Evolutionary conservation across 2,113 vertebrate genomes (phyloP).

Genomic region (Nipponia nippon): DNA sequence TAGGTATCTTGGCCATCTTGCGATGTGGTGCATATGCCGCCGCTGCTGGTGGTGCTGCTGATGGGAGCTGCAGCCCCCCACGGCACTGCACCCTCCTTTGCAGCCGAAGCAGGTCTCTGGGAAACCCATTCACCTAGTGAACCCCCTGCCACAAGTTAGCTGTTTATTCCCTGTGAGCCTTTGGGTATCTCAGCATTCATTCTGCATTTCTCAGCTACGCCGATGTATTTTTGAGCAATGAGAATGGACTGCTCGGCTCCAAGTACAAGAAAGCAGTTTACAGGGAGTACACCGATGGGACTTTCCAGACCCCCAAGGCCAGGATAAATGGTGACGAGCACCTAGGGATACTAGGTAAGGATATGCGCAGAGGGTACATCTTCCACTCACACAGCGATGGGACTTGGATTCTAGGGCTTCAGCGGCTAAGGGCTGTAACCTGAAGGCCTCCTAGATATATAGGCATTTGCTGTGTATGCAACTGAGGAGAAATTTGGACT

Average conservation of each 20-base stretch:
- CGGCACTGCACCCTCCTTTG: rapidly evolving
- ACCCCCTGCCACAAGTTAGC: neutral
- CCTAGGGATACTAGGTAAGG: conserved; percentile 76
- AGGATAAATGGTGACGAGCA: conserved; percentile 64
- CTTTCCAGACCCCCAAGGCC: conserved; percentile 63
- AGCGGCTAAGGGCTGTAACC: neutral
- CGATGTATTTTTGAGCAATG: conserved; percentile 68
- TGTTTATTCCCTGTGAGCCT: neutral
- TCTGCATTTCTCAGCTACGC: conserved; percentile 68
- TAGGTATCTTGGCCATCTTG: neutral
- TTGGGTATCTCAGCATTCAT: neutral
- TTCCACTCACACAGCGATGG: neutral
- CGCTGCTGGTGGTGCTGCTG: neutral
- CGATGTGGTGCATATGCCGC: rapidly evolving
- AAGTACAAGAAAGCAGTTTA: conserved; percentile 78
- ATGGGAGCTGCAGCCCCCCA: rapidly evolving
- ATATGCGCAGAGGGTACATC: neutral
- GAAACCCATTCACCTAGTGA: neutral
- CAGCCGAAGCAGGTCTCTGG: neutral
- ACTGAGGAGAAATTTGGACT: neutral
- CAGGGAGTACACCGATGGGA: conserved; percentile 75
- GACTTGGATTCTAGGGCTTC: neutral
- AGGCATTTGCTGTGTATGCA: neutral
- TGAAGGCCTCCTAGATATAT: neutral
- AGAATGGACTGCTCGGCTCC: conserved; percentile 73